Evolutionary conservation across 2,888 invertebrate genomes (phyloP), one percentile per base, ranked within the genome.

Genomic region (Copidosoma aretas): DNA sequence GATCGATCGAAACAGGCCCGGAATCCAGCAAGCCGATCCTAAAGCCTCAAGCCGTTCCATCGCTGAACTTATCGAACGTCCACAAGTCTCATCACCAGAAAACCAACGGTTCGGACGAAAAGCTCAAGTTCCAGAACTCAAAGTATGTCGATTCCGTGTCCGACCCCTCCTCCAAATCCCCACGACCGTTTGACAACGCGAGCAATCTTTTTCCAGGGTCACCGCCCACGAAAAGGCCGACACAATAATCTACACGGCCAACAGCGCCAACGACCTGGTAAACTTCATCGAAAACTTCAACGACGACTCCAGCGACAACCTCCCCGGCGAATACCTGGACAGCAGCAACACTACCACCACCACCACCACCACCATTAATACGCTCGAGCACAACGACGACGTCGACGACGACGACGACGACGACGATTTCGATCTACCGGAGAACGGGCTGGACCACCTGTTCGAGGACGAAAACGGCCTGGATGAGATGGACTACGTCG

Each of bases 21-120:
- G 22, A 43, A 25, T 51, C 43, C 8, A 69, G 22, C 22, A 12
- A 21, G 15, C 46, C 19, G 14, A 17, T 60, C 21, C 46, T 68
- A 53, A 68, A 68, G 51, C 2, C 43, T 22, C 17, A 19, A 24
- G 60, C 68, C 25, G 56, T 68, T 21, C 64, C 68, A 52, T 51
- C 57, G 10, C 61, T 64, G 25, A 64, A 68, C 41, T 56, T 68
- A 51, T 62, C 58, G 25, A 39, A 49, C 5, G 15, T 32, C 15
- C 19, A 49, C 49, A 49, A 10, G 10, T 49, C 19, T 3, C 4
- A 2, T 10, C 49, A 49, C 3, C 17, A 3, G 49, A 3, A 8
- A 32, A 32, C 4, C 32, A 32, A 32, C 32, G 32, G 8, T 8
- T 3, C 32, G 32, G 8, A 32, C 4, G 32, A 32, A 32, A 32